Conservation (phyloP, 2,113 vertebrate species). For the Thamnaconus septentrionalis region DNA sequence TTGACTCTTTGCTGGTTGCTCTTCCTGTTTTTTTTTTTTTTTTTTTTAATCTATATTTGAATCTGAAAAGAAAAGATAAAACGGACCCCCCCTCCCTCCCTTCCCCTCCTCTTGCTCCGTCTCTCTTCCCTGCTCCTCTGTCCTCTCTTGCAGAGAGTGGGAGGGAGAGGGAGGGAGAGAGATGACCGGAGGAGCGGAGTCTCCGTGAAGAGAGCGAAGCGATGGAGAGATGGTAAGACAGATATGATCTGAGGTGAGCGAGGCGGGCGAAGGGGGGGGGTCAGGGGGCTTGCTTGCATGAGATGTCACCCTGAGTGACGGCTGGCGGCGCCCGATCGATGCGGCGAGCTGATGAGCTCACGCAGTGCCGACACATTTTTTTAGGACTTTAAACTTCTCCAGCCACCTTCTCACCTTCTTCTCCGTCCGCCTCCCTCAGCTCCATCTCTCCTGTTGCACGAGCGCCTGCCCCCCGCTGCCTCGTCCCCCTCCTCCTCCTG, state of each 20-base stretch:
- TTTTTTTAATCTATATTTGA: conserved; percentile 34
- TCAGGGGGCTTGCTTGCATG: conserved; percentile 17
- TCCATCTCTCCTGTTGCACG: conserved; percentile 78
- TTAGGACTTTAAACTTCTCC: conserved; percentile 45
- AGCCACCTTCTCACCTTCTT: conserved; percentile 28
- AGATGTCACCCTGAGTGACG: conserved; percentile 63
- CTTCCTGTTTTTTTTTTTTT: conserved; percentile 49
- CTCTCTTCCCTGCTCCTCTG: conserved; percentile 42
- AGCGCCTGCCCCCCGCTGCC: conserved; percentile 63
- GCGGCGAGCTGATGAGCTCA: conserved; percentile 38
- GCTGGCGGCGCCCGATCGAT: conserved; percentile 38
- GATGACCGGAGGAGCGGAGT: conserved; percentile 74
- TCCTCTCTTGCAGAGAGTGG: conserved; percentile 50
- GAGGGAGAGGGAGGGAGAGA: conserved; percentile 40
- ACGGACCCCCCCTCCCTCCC: conserved; percentile 53
- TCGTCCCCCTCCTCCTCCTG: conserved; percentile 74
- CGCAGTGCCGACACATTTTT: conserved; percentile 41
- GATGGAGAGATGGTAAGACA: conserved; percentile 83
- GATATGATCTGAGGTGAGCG: conserved; percentile 37
- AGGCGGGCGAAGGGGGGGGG: conserved; percentile 18
- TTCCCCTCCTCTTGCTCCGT: conserved; percentile 31
- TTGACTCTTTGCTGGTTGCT: conserved; percentile 30
- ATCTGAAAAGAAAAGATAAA: conserved; percentile 37
- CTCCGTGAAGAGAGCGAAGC: conserved; percentile 78
- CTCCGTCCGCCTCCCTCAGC: conserved; percentile 55